phyloP scores from a whole-genome alignment of 1,140 invertebrate species.

The Lasioglossum albipes region DNA sequence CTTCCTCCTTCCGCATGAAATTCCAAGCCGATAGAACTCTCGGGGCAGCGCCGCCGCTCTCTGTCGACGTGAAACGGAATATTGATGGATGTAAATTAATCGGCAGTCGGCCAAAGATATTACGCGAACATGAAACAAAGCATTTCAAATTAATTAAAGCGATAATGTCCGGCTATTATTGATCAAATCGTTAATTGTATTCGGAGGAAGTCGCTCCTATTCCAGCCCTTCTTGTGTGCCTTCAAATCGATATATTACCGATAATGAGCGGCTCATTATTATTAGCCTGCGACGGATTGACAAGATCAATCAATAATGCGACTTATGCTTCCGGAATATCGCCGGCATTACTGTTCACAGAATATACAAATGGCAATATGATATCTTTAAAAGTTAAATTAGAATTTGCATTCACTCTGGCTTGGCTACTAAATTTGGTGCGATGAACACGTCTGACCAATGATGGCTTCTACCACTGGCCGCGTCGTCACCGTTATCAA shows the following conservation, averaged over 20 bases:
- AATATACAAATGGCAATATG: too few relatives aligned
- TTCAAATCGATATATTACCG: background rate
- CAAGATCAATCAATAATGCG: background rate
- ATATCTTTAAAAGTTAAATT: too few relatives aligned
- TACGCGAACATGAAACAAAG: slow-evolving; percentile 50
- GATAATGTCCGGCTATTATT: slow-evolving; percentile 52
- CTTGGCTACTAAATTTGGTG: too few relatives aligned
- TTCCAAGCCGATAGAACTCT: slow-evolving; percentile 20
- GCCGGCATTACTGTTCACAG: too few relatives aligned
- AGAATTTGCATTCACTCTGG: too few relatives aligned
- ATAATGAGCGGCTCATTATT: background rate
- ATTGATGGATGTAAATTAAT: slow-evolving; percentile 50
- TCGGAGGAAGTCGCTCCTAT: background rate
- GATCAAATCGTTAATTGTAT: slow-evolving; percentile 42
- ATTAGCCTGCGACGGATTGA: background rate
- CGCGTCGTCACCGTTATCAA: slow-evolving; percentile 33
- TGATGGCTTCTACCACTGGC: background rate
- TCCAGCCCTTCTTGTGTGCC: background rate
- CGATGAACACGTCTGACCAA: background rate
- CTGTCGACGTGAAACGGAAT: slow-evolving; percentile 36
- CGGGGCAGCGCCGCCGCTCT: too few relatives aligned
- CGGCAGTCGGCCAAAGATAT: slow-evolving; percentile 46
- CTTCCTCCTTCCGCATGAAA: slow-evolving; percentile 27
- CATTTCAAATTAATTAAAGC: slow-evolving; percentile 42
- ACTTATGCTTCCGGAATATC: too few relatives aligned